Percentiles rank a stretch among this genome's conserved stretches.
Evolutionary conservation across 2,888 invertebrate genomes (phyloP).

Genomic region (Anaspis maculata): DNA sequence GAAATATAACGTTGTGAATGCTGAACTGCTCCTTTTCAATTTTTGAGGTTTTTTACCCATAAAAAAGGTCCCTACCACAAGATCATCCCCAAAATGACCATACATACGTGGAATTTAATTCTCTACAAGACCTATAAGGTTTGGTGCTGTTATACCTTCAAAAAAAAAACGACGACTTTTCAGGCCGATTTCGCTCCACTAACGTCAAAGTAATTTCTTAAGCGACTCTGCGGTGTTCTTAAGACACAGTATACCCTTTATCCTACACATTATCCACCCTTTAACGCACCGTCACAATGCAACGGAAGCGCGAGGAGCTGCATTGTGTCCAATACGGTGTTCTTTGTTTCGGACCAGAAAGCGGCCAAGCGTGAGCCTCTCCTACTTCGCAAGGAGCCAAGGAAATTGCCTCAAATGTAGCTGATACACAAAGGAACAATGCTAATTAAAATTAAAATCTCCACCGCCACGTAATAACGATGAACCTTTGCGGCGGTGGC

Average conservation of each 20-base stretch:
- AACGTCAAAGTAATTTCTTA: slow-evolving; percentile 13
- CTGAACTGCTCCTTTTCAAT: no score
- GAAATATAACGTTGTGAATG: no score
- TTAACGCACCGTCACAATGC: slow-evolving; percentile 44
- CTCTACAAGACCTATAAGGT: no score
- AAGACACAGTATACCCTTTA: slow-evolving; percentile 25
- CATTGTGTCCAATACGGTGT: slow-evolving; percentile 41
- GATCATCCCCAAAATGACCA: no score
- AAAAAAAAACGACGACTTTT: background rate
- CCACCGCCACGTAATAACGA: slow-evolving; percentile 19
- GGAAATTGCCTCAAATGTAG: slow-evolving; percentile 41
- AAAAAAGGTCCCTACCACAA: no score
- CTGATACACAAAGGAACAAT: slow-evolving; percentile 36
- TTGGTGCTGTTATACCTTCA: background rate
- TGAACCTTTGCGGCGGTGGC: slow-evolving; percentile 13
- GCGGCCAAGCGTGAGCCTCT: slow-evolving; percentile 37
- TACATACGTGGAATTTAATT: no score
- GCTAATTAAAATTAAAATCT: slow-evolving; percentile 42
- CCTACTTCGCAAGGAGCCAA: slow-evolving; percentile 31
- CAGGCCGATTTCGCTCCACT: background rate
- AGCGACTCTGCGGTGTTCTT: slow-evolving; percentile 8
- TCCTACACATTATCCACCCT: slow-evolving; percentile 41
- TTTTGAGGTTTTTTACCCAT: no score
- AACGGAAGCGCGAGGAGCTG: slow-evolving; percentile 42
- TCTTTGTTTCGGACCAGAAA: slow-evolving; percentile 36